Conservation (phyloP, 1,140 invertebrate species). For the Zaprionus africanus region DNA sequence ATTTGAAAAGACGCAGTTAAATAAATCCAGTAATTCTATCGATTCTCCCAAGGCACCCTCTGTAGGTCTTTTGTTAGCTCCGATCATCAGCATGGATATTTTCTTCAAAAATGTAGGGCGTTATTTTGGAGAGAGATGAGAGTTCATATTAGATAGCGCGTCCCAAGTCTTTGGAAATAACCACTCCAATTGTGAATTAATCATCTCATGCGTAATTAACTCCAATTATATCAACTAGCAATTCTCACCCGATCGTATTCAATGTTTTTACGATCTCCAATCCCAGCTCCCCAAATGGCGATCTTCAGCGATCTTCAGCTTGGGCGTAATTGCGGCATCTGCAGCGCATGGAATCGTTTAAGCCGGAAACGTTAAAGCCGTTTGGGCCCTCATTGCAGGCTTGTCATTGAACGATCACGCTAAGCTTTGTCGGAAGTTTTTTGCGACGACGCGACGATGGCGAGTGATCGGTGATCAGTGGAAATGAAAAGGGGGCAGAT, state of each 20-base stretch:
- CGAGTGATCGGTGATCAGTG: background rate
- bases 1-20: too few relatives aligned
- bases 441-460: background rate
- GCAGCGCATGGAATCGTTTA: slow-evolving; percentile 23
- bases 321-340: slow-evolving; percentile 35
- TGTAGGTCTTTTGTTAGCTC: too few relatives aligned
- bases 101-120: too few relatives aligned
- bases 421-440: slow-evolving; percentile 51
- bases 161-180: too few relatives aligned
- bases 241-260: slow-evolving; percentile 3
- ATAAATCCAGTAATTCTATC: too few relatives aligned
- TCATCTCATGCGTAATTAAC: background rate
- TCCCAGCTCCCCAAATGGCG: background rate
- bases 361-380: slow-evolving; percentile 50
- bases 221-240: background rate
- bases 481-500: slow-evolving; percentile 20
- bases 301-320: background rate
- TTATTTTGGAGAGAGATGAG: too few relatives aligned
- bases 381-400: slow-evolving; percentile 25
- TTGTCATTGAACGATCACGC: slow-evolving; percentile 47
- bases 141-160: too few relatives aligned
- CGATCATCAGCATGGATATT: too few relatives aligned
- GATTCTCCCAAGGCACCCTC: too few relatives aligned
- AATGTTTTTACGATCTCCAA: background rate
- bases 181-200: background rate